Conservation (phyloP, 2,113 vertebrate species). For the Rhea americana region DNA sequence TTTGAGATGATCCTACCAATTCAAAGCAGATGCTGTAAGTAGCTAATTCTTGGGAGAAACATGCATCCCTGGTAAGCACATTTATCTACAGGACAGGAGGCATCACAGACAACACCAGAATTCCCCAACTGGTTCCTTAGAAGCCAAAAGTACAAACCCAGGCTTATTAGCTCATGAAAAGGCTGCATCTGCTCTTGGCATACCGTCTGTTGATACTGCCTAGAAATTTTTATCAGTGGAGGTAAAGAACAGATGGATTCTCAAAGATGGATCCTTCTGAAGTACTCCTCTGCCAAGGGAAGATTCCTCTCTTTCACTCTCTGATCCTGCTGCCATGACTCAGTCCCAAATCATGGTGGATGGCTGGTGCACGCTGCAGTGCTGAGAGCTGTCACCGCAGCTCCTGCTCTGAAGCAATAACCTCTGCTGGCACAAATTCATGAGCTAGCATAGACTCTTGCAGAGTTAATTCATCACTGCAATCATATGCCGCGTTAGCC, state of each 20-base stretch:
- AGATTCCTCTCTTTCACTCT: not conserved
- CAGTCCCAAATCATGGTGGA: not conserved
- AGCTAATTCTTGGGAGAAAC: not conserved
- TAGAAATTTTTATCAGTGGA: not conserved
- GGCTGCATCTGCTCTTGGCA: not conserved
- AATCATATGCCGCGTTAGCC: not conserved
- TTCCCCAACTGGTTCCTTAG: not conserved
- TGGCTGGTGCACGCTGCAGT: not conserved
- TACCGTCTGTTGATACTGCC: not conserved
- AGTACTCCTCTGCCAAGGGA: not conserved
- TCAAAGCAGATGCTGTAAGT: not conserved
- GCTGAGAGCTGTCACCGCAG: accelerated
- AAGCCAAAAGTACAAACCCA: not conserved
- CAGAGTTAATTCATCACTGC: not conserved
- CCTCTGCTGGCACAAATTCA: not conserved
- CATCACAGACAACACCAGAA: not conserved
- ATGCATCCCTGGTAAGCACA: not conserved
- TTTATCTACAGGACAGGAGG: not conserved
- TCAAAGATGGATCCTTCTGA: not conserved
- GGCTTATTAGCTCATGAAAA: not conserved
- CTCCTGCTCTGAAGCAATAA: not conserved
- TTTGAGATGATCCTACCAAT: not conserved
- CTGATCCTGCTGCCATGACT: not conserved
- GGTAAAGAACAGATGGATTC: not conserved
- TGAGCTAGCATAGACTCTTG: not conserved